Base-by-base conservation (phyloP, 92 coral and sea anemone species). In the Chrysogorgia sp. region DNA sequence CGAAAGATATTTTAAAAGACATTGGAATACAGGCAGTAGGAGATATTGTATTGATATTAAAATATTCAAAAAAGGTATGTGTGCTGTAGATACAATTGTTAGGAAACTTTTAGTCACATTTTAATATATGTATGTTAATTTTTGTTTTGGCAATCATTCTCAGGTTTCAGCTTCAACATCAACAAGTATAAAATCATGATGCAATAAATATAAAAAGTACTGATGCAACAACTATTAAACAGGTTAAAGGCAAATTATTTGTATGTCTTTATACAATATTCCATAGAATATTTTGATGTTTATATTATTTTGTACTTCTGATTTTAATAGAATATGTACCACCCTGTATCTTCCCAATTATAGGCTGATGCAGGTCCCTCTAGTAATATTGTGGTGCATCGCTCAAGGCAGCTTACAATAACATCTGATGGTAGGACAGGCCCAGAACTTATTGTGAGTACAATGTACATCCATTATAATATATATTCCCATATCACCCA, bases 321-420 rank as follows among this genome's bases (percentile, higher is more conserved):
- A n/a, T n/a, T n/a, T n/a, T n/a, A n/a, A n/a, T n/a, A 37, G 43
- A 12, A 37, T 37, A 37, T 37, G 12, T 12, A 37, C 12, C 12
- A 4, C 43, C 12, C 43, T 37, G 43, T 4, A 37, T 4, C 43
- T 37, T 4, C 12, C 43, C 12, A 25, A n/a, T 53, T 75, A 55
- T 57, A 29, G 48, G 53, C 30, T 19, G 17, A 13, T 28, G 67
- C 58, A 56, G 21, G 26, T 28, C 34, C 37, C 57, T 75, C 81
- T 55, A 41, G 37, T 17, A 34, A 65, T 6, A 43, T 72, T 49
- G 52, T 50, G 19, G 48, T 79, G 47, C 84, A 79, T 67, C 76
- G 67, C 35, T 64, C 84, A 19, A 65, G 56, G 53, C 84, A 79
- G 77, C 55, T 79, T 50, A 79, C 84, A 61, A 64, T 79, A n/a